Evolutionary conservation across 2,113 vertebrate genomes (phyloP).

Genomic region (Sphaerodactylus townsendi): DNA sequence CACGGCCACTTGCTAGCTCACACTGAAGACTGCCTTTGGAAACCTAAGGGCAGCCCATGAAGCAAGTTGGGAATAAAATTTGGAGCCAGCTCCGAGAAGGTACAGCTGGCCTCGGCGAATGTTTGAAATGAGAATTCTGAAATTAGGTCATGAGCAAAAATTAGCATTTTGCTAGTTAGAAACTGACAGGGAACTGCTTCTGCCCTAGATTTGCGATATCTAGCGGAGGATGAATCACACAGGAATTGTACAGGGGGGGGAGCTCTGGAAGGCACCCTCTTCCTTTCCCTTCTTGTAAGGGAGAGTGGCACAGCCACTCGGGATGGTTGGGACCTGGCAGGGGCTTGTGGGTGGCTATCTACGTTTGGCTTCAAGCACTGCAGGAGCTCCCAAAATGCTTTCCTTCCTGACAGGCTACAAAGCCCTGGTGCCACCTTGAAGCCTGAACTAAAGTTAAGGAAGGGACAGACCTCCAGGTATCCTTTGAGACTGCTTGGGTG

Average conservation of each 20-base stretch:
- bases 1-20: background rate
- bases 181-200: background rate
- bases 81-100: background rate
- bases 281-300: too few species aligned
- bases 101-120: background rate
- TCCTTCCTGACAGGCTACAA: too few species aligned
- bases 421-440: too few species aligned
- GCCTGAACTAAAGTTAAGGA: too few species aligned
- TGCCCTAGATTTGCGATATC: conserved; percentile 18
- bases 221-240: background rate
- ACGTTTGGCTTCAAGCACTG: too few species aligned
- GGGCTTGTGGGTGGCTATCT: too few species aligned
- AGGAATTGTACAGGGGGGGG: background rate
- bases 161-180: background rate
- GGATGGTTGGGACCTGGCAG: too few species aligned
- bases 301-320: too few species aligned
- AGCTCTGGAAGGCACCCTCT: background rate
- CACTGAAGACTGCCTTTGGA: background rate
- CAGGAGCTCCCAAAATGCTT: too few species aligned
- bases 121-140: background rate
- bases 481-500: too few species aligned
- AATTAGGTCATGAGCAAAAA: background rate
- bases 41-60: background rate
- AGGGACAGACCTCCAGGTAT: too few species aligned
- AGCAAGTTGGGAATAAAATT: background rate